Evolutionary conservation across 1,140 invertebrate species (phyloP).

Genomic region (Leptoteleia sp.): DNA sequence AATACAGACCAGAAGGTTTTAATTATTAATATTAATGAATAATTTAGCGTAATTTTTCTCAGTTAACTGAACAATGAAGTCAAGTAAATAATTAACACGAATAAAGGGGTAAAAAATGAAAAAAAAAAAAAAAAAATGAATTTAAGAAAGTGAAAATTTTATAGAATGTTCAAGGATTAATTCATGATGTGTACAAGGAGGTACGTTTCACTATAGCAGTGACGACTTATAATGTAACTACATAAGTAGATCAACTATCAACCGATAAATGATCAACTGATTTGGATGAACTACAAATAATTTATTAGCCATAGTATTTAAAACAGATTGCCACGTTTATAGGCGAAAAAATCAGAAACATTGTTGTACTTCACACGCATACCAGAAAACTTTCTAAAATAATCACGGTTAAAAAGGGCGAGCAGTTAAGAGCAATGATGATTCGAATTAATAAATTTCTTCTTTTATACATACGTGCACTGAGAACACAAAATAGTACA

Average conservation of each 20-base stretch:
- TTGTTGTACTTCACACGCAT: slow-evolving; percentile 30
- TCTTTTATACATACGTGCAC: slow-evolving; percentile 14
- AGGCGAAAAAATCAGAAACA: slow-evolving; percentile 17
- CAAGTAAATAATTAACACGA: no score
- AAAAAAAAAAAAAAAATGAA: no score
- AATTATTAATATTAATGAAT: no score
- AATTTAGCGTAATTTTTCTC: no score
- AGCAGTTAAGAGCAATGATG: slow-evolving; percentile 22
- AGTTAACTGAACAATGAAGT: no score
- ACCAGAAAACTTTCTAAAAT: slow-evolving; percentile 12
- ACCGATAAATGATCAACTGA: slow-evolving; percentile 1
- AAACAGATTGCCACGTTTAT: slow-evolving; percentile 10
- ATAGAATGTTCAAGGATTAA: no score
- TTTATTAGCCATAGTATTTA: slow-evolving; percentile 12
- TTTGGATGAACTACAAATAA: slow-evolving; percentile 13
- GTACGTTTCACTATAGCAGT: no score
- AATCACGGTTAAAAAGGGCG: slow-evolving; percentile 11
- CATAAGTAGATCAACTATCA: slow-evolving; percentile 7
- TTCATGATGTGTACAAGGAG: no score
- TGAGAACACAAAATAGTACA: slow-evolving; percentile 1
- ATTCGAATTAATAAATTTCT: slow-evolving; percentile 10
- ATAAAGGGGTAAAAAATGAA: no score
- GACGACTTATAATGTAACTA: no score
- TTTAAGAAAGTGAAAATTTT: no score
- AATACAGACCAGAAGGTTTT: no score